A percentile compares a stretch with the other conserved stretches of the same genome.
phyloP scores from a whole-genome alignment of 2,888 invertebrate genomes.

The Frankliniella intonsa region DNA sequence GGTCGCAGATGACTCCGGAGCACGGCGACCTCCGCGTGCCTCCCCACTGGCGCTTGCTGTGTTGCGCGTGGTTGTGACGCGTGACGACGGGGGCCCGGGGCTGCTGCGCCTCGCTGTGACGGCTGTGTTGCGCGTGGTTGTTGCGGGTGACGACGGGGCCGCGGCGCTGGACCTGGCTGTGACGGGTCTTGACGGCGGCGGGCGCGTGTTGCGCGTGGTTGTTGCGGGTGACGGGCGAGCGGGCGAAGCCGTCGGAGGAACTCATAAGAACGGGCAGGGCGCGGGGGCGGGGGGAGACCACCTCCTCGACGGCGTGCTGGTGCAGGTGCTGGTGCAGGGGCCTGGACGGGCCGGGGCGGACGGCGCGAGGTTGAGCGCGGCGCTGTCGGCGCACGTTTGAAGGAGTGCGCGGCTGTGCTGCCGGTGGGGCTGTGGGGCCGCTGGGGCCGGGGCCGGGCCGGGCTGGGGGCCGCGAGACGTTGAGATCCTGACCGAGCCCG shows the following conservation, averaged over 20 bases:
- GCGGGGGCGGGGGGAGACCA: no score
- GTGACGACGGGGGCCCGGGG: not conserved
- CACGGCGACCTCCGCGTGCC: not conserved
- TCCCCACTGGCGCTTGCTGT: not conserved
- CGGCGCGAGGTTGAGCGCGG: not conserved
- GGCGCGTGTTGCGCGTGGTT: not conserved
- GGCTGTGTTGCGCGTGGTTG: not conserved
- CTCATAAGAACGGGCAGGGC: no score
- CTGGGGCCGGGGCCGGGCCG: not conserved
- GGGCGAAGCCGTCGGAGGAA: no score
- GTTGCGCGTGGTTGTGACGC: conserved; percentile 5
- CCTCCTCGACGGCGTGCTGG: no score
- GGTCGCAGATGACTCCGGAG: not conserved
- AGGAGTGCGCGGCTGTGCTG: no score
- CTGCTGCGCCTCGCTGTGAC: not conserved
- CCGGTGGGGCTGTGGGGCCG: not conserved
- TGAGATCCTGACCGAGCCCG: not conserved
- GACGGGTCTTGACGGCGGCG: not conserved
- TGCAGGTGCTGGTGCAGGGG: no score
- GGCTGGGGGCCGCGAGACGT: not conserved
- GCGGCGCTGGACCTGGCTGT: not conserved
- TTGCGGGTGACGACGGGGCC: no score
- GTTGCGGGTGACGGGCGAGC: no score
- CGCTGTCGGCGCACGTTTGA: not conserved
- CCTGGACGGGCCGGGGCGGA: not conserved